A percentile compares a stretch with the other conserved stretches of the same genome.
Evolutionary conservation across 2,888 invertebrate genomes (phyloP).

Genomic region (Cerceris ruficornis): DNA sequence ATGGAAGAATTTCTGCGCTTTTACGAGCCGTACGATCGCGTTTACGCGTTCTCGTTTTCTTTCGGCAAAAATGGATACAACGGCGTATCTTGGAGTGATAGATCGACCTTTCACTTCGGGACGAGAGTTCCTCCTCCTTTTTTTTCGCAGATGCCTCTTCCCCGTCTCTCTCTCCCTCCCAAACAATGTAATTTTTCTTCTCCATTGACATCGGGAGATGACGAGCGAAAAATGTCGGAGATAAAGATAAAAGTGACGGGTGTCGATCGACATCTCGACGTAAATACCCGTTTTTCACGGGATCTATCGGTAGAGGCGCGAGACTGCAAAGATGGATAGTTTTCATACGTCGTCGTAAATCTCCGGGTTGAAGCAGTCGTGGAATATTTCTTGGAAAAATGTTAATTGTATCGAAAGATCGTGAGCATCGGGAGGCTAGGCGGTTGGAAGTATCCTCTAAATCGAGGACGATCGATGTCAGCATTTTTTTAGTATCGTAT

Average conservation of each 20-base stretch:
- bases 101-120: not conserved
- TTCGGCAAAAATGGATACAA: not conserved
- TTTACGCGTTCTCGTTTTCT: conserved; percentile 4
- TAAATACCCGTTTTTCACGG: conserved; percentile 45
- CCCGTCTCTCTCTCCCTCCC: not conserved
- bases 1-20: not conserved
- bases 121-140: not conserved
- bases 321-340: conserved; percentile 72
- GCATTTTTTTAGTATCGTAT: too few relatives aligned
- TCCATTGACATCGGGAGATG: conserved; percentile 22
- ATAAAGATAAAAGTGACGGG: conserved; percentile 58
- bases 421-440: conserved; percentile 23
- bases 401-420: not conserved
- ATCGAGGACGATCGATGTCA: too few relatives aligned
- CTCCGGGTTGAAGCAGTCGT: conserved; percentile 66
- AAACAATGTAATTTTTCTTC: conserved; percentile 52
- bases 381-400: too few relatives aligned
- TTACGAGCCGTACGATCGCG: not conserved
- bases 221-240: conserved; percentile 42
- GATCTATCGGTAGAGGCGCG: conserved; percentile 53
- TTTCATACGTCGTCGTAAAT: conserved; percentile 76
- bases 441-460: too few relatives aligned
- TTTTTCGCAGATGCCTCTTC: not conserved
- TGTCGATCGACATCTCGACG: conserved; percentile 54
- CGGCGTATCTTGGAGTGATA: not conserved